phyloP scores from a whole-genome alignment of 1,140 invertebrate genomes.

The Cherax destructor region DNA sequence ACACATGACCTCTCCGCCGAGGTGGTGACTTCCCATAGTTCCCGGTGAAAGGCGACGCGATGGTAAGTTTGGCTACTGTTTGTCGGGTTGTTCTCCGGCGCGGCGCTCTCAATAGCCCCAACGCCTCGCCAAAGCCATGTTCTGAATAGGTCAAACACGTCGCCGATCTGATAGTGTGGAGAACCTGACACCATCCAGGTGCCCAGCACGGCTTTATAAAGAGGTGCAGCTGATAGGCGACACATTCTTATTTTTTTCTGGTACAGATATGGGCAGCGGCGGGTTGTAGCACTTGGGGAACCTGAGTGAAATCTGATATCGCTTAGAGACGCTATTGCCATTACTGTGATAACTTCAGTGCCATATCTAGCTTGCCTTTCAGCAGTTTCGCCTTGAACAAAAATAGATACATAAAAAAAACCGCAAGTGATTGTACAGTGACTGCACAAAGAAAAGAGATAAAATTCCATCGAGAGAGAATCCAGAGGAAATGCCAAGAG shows the following conservation, averaged over 20 bases:
- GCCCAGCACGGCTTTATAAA: not conserved
- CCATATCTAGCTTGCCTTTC: too few relatives aligned
- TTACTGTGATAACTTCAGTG: not conserved
- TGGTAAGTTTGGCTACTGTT: constrained; percentile 1
- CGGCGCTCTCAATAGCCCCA: constrained; percentile 5
- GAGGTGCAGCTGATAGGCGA: not conserved
- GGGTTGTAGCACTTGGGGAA: too few relatives aligned
- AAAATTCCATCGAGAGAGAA: too few relatives aligned
- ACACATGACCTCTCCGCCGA: not conserved
- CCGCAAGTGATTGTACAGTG: too few relatives aligned
- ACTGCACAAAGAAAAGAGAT: too few relatives aligned
- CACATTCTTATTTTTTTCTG: not conserved
- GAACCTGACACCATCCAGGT: constrained; percentile 29
- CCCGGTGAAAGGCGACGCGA: constrained; percentile 3
- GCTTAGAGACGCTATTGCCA: not conserved
- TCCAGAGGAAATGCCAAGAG: too few relatives aligned
- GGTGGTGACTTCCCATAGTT: not conserved
- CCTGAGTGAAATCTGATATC: not conserved
- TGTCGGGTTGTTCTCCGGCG: not conserved
- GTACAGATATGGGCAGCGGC: not conserved
- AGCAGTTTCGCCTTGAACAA: too few relatives aligned
- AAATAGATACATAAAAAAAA: too few relatives aligned
- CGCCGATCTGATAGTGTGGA: constrained; percentile 16
- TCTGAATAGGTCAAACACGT: constrained; percentile 22
- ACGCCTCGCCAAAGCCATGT: not conserved